Conservation (phyloP, 2,113 vertebrate genomes). For the Desmodus rotundus region DNA sequence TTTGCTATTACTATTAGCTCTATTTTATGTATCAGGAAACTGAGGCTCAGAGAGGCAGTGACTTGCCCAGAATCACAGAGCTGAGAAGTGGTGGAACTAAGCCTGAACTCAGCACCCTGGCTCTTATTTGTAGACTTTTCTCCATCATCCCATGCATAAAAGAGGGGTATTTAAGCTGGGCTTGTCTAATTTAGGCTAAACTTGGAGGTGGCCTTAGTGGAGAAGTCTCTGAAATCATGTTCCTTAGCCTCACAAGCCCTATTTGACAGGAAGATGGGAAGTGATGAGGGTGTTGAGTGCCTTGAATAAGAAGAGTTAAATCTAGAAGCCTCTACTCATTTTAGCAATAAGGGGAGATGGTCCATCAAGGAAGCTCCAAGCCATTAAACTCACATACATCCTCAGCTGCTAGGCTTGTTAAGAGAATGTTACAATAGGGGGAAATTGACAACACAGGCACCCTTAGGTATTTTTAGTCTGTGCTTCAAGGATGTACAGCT, state of each 20-base stretch:
- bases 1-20: background rate
- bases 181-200: background rate
- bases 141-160: background rate
- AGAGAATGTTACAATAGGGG: conserved; percentile 69
- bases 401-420: conserved; percentile 69
- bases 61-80: background rate
- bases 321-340: background rate
- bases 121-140: background rate
- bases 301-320: conserved; percentile 32
- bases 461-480: conserved; percentile 64
- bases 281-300: background rate
- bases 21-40: background rate
- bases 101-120: background rate
- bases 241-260: background rate
- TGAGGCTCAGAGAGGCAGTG: background rate
- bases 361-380: conserved; percentile 44
- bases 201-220: background rate
- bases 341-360: conserved; percentile 14
- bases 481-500: conserved; percentile 50
- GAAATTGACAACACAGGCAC: conserved; percentile 66
- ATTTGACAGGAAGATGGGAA: background rate
- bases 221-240: background rate
- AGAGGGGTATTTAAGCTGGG: background rate
- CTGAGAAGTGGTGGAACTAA: background rate
- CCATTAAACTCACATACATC: conserved; percentile 44